Percentiles rank a stretch among this genome's conserved stretches.
phyloP scores from a whole-genome alignment of 2,888 invertebrate species.

The Sycophila texana region DNA sequence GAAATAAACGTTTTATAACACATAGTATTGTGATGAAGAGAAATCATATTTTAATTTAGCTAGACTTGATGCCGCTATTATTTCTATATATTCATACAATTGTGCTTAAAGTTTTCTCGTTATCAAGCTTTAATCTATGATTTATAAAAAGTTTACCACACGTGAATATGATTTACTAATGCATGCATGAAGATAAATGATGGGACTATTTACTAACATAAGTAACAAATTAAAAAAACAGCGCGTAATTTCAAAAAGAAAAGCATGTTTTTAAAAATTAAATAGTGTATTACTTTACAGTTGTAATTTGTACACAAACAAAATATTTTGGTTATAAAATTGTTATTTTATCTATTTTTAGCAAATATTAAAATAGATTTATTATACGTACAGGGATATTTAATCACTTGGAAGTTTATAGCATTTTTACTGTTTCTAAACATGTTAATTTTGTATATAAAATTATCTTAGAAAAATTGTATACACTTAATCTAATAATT shows the following conservation, averaged over 20 bases:
- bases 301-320: conserved; percentile 9
- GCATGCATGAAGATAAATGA: conserved; percentile 4
- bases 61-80: conserved; percentile 20
- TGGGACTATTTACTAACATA: conserved; percentile 7
- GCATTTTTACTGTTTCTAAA: conserved; percentile 43
- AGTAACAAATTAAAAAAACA: conserved; percentile 22
- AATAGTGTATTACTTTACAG: not conserved
- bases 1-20: conserved; percentile 43
- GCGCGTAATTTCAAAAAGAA: conserved; percentile 8
- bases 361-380: conserved; percentile 21
- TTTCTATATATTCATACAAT: conserved; percentile 3
- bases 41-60: conserved; percentile 28
- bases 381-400: conserved; percentile 7
- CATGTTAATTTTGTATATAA: conserved; percentile 35
- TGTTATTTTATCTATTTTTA: conserved; percentile 16
- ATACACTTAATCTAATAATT: conserved; percentile 8
- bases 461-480: conserved; percentile 20
- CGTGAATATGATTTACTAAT: conserved; percentile 32
- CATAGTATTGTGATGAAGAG: conserved; percentile 30
- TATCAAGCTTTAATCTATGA: conserved; percentile 19
- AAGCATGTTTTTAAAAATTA: not conserved
- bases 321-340: conserved; percentile 24
- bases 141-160: conserved; percentile 5
- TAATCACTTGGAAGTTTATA: conserved; percentile 39
- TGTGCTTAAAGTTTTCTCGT: conserved; percentile 28